Conservation (phyloP, 2,888 invertebrate genomes). For the Campaea margaritaria region DNA sequence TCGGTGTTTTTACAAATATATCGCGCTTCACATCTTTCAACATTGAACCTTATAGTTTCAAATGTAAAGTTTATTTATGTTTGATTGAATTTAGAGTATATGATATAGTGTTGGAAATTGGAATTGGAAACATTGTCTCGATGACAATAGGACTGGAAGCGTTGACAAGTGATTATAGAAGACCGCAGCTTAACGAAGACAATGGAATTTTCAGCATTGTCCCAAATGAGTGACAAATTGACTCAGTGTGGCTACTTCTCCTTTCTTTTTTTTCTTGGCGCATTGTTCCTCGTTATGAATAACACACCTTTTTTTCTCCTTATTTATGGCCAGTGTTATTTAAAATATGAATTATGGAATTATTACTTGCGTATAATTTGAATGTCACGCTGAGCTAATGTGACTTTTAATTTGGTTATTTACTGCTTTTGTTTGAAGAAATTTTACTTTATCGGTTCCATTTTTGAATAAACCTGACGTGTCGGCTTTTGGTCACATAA, state of each 20-base stretch:
- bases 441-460: slow-evolving; percentile 35
- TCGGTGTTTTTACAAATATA: slow-evolving; percentile 53
- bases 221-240: slow-evolving; percentile 75
- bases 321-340: slow-evolving; percentile 64
- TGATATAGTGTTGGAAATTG: slow-evolving; percentile 40
- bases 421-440: slow-evolving; percentile 70
- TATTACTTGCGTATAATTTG: slow-evolving; percentile 70
- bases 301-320: slow-evolving; percentile 51
- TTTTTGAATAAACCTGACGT: slow-evolving; percentile 28
- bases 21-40: slow-evolving; percentile 32
- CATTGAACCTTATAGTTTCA: slow-evolving; percentile 31
- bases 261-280: slow-evolving; percentile 57
- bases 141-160: slow-evolving; percentile 70
- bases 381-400: slow-evolving; percentile 61
- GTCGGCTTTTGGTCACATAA: slow-evolving; percentile 32
- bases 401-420: slow-evolving; percentile 70
- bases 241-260: slow-evolving; percentile 45
- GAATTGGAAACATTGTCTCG: slow-evolving; percentile 61
- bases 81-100: slow-evolving; percentile 22
- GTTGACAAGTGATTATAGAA: slow-evolving; percentile 75
- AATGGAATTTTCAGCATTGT: slow-evolving; percentile 66
- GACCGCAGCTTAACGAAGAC: slow-evolving; percentile 59
- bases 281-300: slow-evolving; percentile 57
- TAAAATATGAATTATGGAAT: slow-evolving; percentile 68
- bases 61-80: slow-evolving; percentile 47